phyloP scores from a whole-genome alignment of 37 sponge, comb jelly and placozoan genomes.

The Theonella swinhoei region DNA sequence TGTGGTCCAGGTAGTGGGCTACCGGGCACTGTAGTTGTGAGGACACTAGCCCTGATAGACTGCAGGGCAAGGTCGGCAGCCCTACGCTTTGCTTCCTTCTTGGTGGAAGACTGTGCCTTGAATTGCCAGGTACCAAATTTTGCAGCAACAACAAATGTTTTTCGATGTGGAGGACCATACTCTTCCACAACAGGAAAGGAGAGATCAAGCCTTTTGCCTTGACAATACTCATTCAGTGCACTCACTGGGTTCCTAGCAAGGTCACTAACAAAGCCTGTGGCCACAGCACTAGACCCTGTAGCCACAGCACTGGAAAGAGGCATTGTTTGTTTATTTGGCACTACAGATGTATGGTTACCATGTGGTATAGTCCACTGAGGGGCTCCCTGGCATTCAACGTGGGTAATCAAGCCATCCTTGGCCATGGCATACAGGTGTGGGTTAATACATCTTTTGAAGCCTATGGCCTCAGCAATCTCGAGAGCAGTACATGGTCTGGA shows the following conservation, averaged over 20 bases:
- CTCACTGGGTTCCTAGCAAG: slow-evolving; percentile 82
- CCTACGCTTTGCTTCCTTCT: slow-evolving; percentile 87
- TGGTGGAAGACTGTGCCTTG: slow-evolving; percentile 77
- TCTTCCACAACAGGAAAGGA: slow-evolving; percentile 57
- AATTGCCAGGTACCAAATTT: slow-evolving; percentile 40
- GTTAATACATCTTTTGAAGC: slow-evolving; percentile 36
- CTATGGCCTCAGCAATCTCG: slow-evolving; percentile 27
- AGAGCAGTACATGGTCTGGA: slow-evolving; percentile 20
- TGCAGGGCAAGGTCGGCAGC: slow-evolving; percentile 82
- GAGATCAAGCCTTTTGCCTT: slow-evolving; percentile 53
- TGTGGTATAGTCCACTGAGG: slow-evolving; percentile 42
- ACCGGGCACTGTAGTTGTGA: neutral
- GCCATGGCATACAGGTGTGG: slow-evolving; percentile 55
- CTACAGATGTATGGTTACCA: too few species aligned
- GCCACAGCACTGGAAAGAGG: neutral
- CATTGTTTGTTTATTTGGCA: neutral
- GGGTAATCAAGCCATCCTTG: slow-evolving; percentile 22
- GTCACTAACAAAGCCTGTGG: slow-evolving; percentile 42
- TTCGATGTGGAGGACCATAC: slow-evolving; percentile 75
- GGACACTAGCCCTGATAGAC: neutral
- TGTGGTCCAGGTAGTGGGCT: neutral
- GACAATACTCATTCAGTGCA: slow-evolving; percentile 73
- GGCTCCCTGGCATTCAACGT: slow-evolving; percentile 11
- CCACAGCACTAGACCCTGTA: neutral
- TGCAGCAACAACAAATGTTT: slow-evolving; percentile 72